phyloP scores from a whole-genome alignment of 37 sponge, comb jelly and placozoan genomes.

The Aphrocallistes beatrix region DNA sequence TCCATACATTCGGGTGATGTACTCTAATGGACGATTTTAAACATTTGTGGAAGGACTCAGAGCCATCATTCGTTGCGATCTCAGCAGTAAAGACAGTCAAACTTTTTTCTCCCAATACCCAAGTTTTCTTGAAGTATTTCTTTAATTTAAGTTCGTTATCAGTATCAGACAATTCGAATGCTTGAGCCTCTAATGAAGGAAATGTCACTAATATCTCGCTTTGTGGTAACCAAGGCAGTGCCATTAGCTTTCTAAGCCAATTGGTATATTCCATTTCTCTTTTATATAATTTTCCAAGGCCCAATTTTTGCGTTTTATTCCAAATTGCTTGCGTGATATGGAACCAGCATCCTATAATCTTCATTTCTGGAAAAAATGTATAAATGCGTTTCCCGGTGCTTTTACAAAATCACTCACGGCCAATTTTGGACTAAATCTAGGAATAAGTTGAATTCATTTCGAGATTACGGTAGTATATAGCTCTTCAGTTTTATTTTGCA shows the following conservation, averaged over 20 bases:
- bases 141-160: neutral
- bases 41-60: neutral
- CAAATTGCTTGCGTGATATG: neutral
- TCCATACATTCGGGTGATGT: neutral
- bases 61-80: neutral
- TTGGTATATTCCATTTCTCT: too few relatives aligned
- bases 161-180: neutral
- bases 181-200: neutral
- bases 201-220: neutral
- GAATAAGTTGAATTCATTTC: neutral
- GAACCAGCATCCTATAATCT: neutral
- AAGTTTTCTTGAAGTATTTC: neutral
- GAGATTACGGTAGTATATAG: neutral
- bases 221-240: too few relatives aligned
- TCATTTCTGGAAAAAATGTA: neutral
- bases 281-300: too few relatives aligned
- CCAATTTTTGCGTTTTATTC: neutral
- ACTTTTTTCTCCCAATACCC: neutral
- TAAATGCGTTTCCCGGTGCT: neutral
- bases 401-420: neutral
- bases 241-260: too few relatives aligned
- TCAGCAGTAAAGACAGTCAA: neutral
- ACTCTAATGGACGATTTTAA: neutral
- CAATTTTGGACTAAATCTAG: neutral
- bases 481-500: neutral